phyloP scores from a whole-genome alignment of 2,797 vertebrate species.

The Pseudochromis fuscus region DNA sequence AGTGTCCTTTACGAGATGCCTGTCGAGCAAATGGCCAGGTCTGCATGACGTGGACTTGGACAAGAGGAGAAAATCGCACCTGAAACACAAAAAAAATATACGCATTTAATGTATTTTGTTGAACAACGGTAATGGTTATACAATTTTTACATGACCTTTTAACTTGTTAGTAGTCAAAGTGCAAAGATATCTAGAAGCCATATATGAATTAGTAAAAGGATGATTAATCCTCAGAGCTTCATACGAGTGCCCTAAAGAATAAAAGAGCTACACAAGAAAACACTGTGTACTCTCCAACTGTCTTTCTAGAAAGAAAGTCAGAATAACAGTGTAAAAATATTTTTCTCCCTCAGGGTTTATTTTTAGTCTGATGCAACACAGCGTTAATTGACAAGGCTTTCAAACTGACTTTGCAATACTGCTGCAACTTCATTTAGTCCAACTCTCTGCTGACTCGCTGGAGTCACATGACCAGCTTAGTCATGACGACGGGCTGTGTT shows the following conservation, averaged over 20 bases:
- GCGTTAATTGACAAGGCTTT: not conserved
- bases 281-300: not conserved
- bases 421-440: slow-evolving; percentile 13
- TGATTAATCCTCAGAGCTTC: too few species aligned
- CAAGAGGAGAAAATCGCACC: slow-evolving; percentile 83
- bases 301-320: not conserved
- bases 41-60: slow-evolving; percentile 85
- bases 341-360: not conserved
- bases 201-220: not conserved
- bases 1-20: slow-evolving; percentile 83
- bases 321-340: not conserved
- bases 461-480: slow-evolving; percentile 65
- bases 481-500: slow-evolving; percentile 64
- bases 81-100: slow-evolving; percentile 37
- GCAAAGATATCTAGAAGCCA: not conserved
- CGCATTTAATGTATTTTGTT: not conserved
- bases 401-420: slow-evolving; percentile 16
- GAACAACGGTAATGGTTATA: not conserved
- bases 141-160: not conserved
- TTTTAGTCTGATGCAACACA: slow-evolving; percentile 6
- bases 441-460: slow-evolving; percentile 63
- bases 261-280: too few species aligned
- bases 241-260: too few species aligned
- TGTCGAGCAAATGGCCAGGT: slow-evolving; percentile 84
- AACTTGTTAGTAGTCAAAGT: too few species aligned